Evolutionary conservation across 2,888 invertebrate species (phyloP).

Genomic region (Acheta domesticus): DNA sequence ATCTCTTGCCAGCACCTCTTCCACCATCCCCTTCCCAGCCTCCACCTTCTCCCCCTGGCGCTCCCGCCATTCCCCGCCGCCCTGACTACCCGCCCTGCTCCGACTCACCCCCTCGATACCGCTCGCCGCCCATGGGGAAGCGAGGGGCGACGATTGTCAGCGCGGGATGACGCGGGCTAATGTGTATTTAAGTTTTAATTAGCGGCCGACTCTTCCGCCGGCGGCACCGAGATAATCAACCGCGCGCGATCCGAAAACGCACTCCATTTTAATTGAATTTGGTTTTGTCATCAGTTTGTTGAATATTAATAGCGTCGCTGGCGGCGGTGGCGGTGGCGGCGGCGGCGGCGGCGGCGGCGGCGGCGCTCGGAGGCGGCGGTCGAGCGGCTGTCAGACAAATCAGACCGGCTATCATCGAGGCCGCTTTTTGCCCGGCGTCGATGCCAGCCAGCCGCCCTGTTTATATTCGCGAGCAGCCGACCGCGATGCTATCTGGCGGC

Average conservation of each 20-base stretch:
- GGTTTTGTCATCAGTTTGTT: conserved; percentile 43
- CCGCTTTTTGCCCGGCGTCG: neutral
- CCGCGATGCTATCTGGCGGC: conserved; percentile 5
- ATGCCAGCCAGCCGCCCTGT: neutral
- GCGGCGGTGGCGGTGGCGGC: conserved; percentile 2
- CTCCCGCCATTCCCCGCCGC: neutral
- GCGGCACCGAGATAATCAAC: conserved; percentile 30
- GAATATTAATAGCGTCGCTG: conserved; percentile 23
- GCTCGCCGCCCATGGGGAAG: neutral
- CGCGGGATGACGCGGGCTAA: conserved; percentile 18
- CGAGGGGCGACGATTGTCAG: neutral
- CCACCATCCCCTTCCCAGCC: neutral
- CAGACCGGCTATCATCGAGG: conserved; percentile 1
- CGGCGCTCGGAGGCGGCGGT: neutral
- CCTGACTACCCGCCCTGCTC: neutral
- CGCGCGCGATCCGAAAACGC: conserved; percentile 47
- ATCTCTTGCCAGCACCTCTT: too few species aligned
- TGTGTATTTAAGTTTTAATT: conserved; percentile 10
- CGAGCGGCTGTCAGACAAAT: conserved; percentile 2
- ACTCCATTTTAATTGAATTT: conserved; percentile 54
- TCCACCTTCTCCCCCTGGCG: neutral
- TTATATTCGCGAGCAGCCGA: conserved; percentile 6
- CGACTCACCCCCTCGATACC: neutral
- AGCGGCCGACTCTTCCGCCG: neutral
- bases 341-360: neutral